Base-by-base conservation (phyloP, 2,888 invertebrate genomes). In the Hermaeophaga mercurialis region DNA sequence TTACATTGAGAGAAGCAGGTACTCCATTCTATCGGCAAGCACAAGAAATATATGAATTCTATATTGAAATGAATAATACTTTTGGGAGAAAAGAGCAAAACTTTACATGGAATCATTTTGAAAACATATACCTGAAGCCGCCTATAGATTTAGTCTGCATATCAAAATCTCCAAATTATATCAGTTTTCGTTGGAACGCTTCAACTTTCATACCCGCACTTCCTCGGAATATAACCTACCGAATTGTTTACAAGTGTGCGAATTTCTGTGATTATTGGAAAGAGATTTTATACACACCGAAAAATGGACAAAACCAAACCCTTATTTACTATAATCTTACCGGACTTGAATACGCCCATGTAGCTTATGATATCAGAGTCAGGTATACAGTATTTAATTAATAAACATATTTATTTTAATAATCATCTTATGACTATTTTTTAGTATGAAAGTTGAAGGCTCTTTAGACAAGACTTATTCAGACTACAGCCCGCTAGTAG, bases 351-450 rank as follows among this genome's bases (percentile, higher is more conserved):
- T 87, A 85, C 76, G 85, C 89, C 0, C 83, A 88, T 70, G 81
- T 84, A 62, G 80, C 83, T 45, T 92, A 90, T 78, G 87, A 89
- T 63, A 82, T 91, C 1, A 80, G 89, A 62, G 85, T 91, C 47
- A 85, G 52, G 52, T 50, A 50, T 11, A 31, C 11, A 14, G 1
- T 49, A 9, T 22, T 39, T 6, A 17, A 17, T 19, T 17, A 14
- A 36, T 28, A 3, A 28, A 28, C n/a, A n/a, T n/a, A n/a, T n/a
- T n/a, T n/a, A n/a, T n/a, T n/a, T n/a, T n/a, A n/a, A n/a, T n/a
- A 34, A 34, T 36, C 5, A 17, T 50, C n/a, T n/a, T n/a, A n/a
- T n/a, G n/a, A n/a, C n/a, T n/a, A n/a, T n/a, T n/a, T n/a, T 50
- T 31, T 15, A 52, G 84, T 56, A 82, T 88, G 54, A 84, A 83